Base-by-base conservation (phyloP, 2,113 vertebrate species). In the Oophaga pumilio region DNA sequence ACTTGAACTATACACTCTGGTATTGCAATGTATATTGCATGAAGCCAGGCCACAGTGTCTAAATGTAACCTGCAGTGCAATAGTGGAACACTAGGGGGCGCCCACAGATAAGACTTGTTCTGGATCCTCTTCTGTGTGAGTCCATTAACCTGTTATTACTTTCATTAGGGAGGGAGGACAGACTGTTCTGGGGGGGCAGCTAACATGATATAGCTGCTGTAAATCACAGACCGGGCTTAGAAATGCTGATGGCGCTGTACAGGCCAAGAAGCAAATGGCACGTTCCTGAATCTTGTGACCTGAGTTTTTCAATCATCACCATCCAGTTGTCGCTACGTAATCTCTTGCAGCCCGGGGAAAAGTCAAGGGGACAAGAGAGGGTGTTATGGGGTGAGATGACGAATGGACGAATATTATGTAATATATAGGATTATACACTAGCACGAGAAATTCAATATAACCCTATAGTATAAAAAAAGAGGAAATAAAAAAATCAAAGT, bases 61-160 rank as follows among this genome's bases (percentile, higher is more conserved):
- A 1, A 22, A 50, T 20, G 33, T 74, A 49, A 24, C 52, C 11
- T 64, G 84, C 84, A 77, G 1, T 66, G 20, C 74, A 17, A 13
- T 52, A 50, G 9, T 18, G 6, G 20, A 64, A 22, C 84, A 85
- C 84, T 64, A 85, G 73, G 60, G 53, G 84, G 84, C 57, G 57
- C 2, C 2, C 73, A 49, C 4, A 20, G 24, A 22, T 24, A 43
- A 57, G 49, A 56, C 43, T 10, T 43, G 22, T 11, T 43, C 33
- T 20, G 13, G 9, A 20, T 2, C 52, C 8, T 52, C 43, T n/a
- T 6, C 20, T 49, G 8, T 74, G 24, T 74, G 52, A 85, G 50
- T n/a, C 33, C 12, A 64, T 64, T 85, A n/a, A 85, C 56, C 50
- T 62, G 15, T 33, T 18, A 62, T 50, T 33, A 76, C 73, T 56